Base-by-base conservation (phyloP, 2,797 vertebrate species). In the Sebastes oblongus region DNA sequence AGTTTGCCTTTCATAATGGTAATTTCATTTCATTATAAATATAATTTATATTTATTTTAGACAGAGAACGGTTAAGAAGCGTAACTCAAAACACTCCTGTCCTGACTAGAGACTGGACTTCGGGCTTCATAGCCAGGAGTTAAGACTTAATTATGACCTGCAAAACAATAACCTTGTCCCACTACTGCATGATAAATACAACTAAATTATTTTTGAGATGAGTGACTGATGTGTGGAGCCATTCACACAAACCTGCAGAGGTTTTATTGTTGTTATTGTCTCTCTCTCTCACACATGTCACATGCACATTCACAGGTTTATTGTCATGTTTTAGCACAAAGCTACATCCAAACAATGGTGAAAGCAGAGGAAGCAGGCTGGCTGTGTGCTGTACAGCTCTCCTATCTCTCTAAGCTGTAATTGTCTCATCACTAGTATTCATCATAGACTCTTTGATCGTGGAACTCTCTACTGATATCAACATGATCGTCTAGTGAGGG, bases 341-440 rank as follows among this genome's bases (percentile, higher is more conserved):
- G 9, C 18, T 61, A 16, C 67, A 54, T 22, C 11, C 4, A 8
- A 42, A 34, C 54, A 18, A 11, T 27, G 42, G 5, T 36, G 20
- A 39, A 36, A 36, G 66, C 22, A 54, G 3, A 27, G 24, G 13
- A 50, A 14, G 74, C 34, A 16, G 30, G 3, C 13, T 52, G 20
- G 12, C 25, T 67, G 66, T 50, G 66, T 22, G n/a, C 16, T 65
- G 50, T 12, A 4, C 32, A 68, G 79, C 75, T 34, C 62, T 78
- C 32, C 0, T 67, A 80, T 85, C 86, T 80, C 80, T 64, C 58
- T 3, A 1, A 58, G 78, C 82, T 72, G 80, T 82, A 81, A 86
- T 82, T 81, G 75, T 83, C 71, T 72, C 64, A 30, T 86, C 81
- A 87, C 90, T 89, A 84, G 80, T 88, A 81, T 86, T 90, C 89